phyloP scores from a whole-genome alignment of 2,888 invertebrate genomes.

The Sturmia bella region DNA sequence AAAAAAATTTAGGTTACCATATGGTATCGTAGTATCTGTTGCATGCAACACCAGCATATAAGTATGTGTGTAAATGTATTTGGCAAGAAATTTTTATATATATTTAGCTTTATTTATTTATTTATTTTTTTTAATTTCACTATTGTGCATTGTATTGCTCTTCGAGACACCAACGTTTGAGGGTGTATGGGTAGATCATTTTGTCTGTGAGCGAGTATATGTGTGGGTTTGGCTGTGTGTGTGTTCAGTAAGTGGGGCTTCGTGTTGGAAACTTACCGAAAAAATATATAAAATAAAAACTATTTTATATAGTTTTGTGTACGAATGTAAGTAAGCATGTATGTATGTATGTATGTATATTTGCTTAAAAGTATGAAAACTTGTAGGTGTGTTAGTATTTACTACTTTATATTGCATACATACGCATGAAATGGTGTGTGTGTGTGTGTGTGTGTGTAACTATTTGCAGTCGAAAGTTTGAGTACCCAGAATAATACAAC shows the following conservation, averaged over 20 bases:
- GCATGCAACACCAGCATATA: constrained; percentile 33
- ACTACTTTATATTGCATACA: constrained; percentile 4
- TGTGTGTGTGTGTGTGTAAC: constrained; percentile 37
- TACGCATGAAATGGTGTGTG: not conserved
- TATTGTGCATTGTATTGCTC: constrained; percentile 17
- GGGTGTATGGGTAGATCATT: not conserved
- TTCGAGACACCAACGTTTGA: not conserved
- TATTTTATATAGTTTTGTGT: constrained; percentile 49
- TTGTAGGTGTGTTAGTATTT: constrained; percentile 15
- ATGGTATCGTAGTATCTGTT: constrained; percentile 65
- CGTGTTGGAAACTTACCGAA: constrained; percentile 36
- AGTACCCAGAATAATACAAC: constrained; percentile 66
- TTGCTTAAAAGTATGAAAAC: no score
- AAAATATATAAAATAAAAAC: constrained; percentile 53
- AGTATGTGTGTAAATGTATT: not conserved
- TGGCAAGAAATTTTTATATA: no score
- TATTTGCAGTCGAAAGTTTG: constrained; percentile 63
- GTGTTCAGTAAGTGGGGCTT: not conserved
- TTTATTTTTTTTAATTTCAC: not conserved
- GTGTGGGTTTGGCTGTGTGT: no score
- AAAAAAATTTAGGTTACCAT: constrained; percentile 68
- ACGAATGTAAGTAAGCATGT: not conserved
- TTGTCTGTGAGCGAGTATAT: not conserved
- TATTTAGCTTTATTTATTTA: not conserved
- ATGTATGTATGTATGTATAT: not conserved